These are phyloP conservation scores for Phasia obesa DNA, from an alignment of 2,888 invertebrate genomes.

Conservation along the genomic window DNA sequence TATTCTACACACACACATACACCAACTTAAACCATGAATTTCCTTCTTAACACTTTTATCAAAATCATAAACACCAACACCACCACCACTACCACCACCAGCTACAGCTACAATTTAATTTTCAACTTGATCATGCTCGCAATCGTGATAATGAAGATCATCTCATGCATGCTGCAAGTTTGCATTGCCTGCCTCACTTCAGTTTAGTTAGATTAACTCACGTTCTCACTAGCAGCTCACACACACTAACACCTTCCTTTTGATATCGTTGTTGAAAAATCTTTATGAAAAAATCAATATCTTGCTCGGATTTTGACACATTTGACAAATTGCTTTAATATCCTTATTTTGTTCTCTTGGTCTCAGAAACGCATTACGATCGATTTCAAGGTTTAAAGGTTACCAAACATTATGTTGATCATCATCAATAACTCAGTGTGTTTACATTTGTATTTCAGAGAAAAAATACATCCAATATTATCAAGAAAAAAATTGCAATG, in stretches of 20 bases:
- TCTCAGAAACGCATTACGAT: constrained; percentile 61
- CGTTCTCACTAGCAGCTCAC: neutral
- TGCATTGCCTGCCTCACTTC: constrained; percentile 10
- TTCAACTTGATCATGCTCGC: constrained; percentile 49
- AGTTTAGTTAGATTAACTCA: constrained; percentile 17
- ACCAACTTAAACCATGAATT: constrained; percentile 25
- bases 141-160: constrained; percentile 19
- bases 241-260: constrained; percentile 14
- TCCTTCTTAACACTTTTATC: constrained; percentile 69
- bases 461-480: constrained; percentile 26
- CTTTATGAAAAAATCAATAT: constrained; percentile 74
- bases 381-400: constrained; percentile 70
- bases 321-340: constrained; percentile 80
- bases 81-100: constrained; percentile 34
- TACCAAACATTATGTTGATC: constrained; percentile 68
- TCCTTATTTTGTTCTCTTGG: constrained; percentile 72
- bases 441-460: constrained; percentile 62
- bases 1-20: constrained; percentile 36
- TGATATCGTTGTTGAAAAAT: constrained; percentile 59
- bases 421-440: constrained; percentile 67
- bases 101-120: constrained; percentile 12
- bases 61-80: constrained; percentile 51
- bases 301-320: constrained; percentile 77
- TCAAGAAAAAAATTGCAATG: neutral
- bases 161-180: constrained; percentile 25